Evolutionary conservation across 2,797 vertebrate genomes (phyloP), one percentile per base, ranked within the genome.

Genomic region (Sebastes minor): DNA sequence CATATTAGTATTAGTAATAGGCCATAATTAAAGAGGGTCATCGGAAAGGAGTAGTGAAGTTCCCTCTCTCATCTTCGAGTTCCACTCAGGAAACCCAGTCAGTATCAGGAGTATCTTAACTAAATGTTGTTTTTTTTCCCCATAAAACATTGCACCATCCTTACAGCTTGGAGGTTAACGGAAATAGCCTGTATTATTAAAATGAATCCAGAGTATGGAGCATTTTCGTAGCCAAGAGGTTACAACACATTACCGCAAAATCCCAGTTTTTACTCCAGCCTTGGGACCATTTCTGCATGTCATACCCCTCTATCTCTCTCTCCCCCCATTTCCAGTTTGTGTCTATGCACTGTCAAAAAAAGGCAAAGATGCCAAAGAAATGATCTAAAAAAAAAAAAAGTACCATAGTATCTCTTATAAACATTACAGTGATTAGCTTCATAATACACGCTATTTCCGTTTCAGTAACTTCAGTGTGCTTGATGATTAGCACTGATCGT

Each of bases 401-500:
- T 0, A n/a, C 18, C 11, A 14, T 5, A 57, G 22, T 13, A 22
- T 56, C 16, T 55, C 46, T 70, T 30, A 22, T 70, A 55, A 53
- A 60, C 53, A 46, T n/a, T 11, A 38, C 27, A 71, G 20, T 25
- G 28, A 60, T 69, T 68, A 69, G 79, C 75, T 75, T 23, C 42
- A 76, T 68, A 56, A 65, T 10, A 11, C 52, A 61, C 9, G 5
- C 64, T 63, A 8, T 83, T 71, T 79, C 42, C 8, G 1, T 52
- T 74, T 64, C 78, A 23, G 38, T 59, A 28, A 38, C 33, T 9
- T 67, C 64, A n/a, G 69, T 30, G 12, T 32, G 55, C 3, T 60
- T 66, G 33, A 72, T 74, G 42, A 83, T 83, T 80, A 84, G 33
- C 13, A 4, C 35, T 8, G 32, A 81, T 81, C 78, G 16, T 81